Conservation (phyloP, 1,140 invertebrate genomes). For the Anthonomus grandis region DNA sequence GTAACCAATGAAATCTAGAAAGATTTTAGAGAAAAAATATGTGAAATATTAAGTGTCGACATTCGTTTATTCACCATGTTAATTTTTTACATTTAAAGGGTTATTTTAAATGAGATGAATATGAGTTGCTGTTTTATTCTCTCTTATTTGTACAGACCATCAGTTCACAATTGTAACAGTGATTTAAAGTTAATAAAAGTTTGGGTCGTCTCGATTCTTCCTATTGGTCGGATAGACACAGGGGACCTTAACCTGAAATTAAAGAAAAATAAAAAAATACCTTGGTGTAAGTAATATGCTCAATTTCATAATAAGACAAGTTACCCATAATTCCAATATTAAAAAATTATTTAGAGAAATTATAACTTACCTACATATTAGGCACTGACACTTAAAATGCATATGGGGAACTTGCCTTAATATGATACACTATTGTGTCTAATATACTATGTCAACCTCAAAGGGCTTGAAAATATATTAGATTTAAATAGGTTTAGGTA, state of each 20-base stretch:
- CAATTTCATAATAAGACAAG: conserved; percentile 17
- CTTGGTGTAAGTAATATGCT: not conserved
- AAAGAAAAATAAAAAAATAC: conserved; percentile 3
- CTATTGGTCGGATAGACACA: conserved; percentile 9
- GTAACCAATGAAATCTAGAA: too few relatives aligned
- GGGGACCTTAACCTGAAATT: conserved; percentile 5
- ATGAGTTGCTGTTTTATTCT: not conserved
- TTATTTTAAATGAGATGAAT: not conserved
- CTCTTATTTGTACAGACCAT: too few relatives aligned
- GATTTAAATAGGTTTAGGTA: not conserved
- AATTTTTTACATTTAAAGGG: conserved; percentile 14
- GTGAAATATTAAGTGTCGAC: not conserved
- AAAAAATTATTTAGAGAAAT: not conserved
- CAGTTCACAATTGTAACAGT: too few relatives aligned
- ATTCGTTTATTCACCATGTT: not conserved
- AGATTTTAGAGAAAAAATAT: conserved; percentile 11
- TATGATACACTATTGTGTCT: not conserved
- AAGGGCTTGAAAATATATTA: not conserved
- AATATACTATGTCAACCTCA: not conserved
- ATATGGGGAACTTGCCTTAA: conserved; percentile 25
- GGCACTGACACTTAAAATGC: not conserved
- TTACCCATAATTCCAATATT: conserved; percentile 15
- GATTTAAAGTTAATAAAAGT: conserved; percentile 16
- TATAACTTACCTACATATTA: conserved; percentile 1
- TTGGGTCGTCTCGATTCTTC: conserved; percentile 13